Base-by-base conservation (phyloP, 2,797 vertebrate genomes). In the Apogon hyalosoma region DNA sequence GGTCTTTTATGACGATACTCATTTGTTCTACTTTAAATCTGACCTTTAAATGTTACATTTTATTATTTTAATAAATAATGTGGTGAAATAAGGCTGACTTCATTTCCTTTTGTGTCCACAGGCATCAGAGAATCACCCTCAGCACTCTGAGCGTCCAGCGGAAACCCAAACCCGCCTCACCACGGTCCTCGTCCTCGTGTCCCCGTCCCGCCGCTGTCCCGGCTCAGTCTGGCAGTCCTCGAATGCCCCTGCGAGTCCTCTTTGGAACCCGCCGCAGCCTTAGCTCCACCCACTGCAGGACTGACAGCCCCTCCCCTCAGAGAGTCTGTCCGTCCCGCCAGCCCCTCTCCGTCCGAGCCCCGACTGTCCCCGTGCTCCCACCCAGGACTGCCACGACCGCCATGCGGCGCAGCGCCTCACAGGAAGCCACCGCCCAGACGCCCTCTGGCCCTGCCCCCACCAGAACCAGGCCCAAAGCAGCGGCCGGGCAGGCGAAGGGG, bases 251-350 rank as follows among this genome's bases (percentile, higher is more conserved):
- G 4, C 87, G 90, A 38, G 84, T 90, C 57, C 88, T 95, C 1
- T 87, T 93, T 50, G 92, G 94, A 15, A 72, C 87, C 43, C 89
- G 90, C 9, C 95, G 95, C 88, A 95, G 95, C 83, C 88, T 95
- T 83, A 96, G 94, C 81, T 93, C 94, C 57, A 94, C 95, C 67
- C 93, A 95, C 33, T 91, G 92, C 87, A 94, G 95, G 68, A 95
- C 91, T 61, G 95, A 96, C 86, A 98, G 96, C 69, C 95, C 95
- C 55, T 98, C 97, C 14, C 96, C 97, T 7, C 95, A 96, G 65
- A 94, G 95, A 46, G 94, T 91, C 21, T 92, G 87, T 77, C 94
- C 91, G 0, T 86, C 84, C 55, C 87, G 91, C 60, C 90, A 89
- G 64, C 84, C 87, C 38, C 90, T 93, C 31, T 90, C 91, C 0